Percentiles rank a stretch among this genome's conserved stretches.
These are phyloP conservation scores for Euwallacea similis DNA, from an alignment of 1,140 invertebrate genomes.

Conservation along the genomic window DNA sequence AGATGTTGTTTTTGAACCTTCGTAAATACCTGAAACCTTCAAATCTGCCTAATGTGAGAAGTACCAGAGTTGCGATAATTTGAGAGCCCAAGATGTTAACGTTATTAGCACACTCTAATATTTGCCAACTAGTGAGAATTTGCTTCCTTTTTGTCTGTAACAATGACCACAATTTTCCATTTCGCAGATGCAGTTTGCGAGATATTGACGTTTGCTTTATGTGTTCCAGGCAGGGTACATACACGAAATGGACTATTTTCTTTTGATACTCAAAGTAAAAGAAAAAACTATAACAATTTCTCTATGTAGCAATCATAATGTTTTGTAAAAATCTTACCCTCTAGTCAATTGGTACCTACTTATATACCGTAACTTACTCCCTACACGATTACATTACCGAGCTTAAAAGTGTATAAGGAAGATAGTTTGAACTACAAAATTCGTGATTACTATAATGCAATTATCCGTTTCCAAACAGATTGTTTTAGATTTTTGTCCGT, in stretches of 20 bases:
- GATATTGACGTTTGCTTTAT: constrained; percentile 32
- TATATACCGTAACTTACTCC: not conserved
- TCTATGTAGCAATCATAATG: too few relatives aligned
- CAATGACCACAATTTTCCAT: not conserved
- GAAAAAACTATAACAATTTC: too few relatives aligned
- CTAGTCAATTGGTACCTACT: not conserved
- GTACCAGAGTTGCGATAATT: not conserved
- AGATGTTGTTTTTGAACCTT: not conserved
- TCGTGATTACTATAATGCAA: constrained; percentile 4
- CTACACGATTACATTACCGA: not conserved
- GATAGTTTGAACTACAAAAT: constrained; percentile 17
- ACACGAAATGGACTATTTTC: too few relatives aligned
- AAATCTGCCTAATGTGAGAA: too few relatives aligned
- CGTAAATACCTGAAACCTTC: too few relatives aligned
- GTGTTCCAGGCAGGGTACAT: not conserved
- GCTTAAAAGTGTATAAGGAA: constrained; percentile 5
- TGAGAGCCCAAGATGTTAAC: not conserved
- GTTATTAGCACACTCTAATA: too few relatives aligned
- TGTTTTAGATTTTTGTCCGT: too few relatives aligned
- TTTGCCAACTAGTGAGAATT: too few relatives aligned
- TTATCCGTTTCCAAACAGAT: too few relatives aligned
- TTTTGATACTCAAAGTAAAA: too few relatives aligned
- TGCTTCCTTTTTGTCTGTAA: too few relatives aligned
- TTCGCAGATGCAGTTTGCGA: constrained; percentile 16
- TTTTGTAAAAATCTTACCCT: not conserved